These are phyloP conservation scores for Pterois miles DNA, from an alignment of 2,797 vertebrate species.

Conservation along the genomic window DNA sequence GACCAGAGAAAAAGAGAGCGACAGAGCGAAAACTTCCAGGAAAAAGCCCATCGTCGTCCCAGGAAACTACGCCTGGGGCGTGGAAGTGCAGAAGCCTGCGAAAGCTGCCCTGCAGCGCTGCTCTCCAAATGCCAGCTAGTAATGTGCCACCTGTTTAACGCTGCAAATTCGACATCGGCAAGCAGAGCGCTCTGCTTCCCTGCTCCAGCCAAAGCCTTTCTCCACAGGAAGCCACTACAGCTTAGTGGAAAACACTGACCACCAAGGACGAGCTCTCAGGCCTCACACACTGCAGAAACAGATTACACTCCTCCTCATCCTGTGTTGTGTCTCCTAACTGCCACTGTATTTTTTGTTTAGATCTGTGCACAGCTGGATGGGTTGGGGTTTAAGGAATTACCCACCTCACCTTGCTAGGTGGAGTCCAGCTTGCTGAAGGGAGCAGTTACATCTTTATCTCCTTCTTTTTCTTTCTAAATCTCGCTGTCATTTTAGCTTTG, in stretches of 20 bases:
- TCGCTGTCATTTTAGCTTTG: conserved; percentile 12
- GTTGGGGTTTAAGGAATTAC: conserved; percentile 30
- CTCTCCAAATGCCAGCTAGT: conserved; percentile 51
- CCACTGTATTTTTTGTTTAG: not conserved
- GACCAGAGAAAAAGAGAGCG: not conserved
- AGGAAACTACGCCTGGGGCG: conserved; percentile 42
- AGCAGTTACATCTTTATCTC: conserved; percentile 17
- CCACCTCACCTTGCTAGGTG: conserved; percentile 34
- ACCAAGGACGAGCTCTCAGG: conserved; percentile 29
- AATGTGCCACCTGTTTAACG: conserved; percentile 63
- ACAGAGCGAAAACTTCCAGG: conserved; percentile 18
- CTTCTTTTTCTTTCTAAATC: not conserved
- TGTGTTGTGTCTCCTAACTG: not conserved
- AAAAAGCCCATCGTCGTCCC: conserved; percentile 34
- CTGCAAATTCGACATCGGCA: conserved; percentile 36
- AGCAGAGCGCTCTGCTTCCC: conserved; percentile 11
- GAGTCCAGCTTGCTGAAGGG: conserved; percentile 17
- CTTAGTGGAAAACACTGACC: conserved; percentile 27
- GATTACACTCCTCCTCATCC: not conserved
- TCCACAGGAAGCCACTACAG: conserved; percentile 33
- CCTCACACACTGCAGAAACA: conserved; percentile 28
- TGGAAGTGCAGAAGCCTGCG: conserved; percentile 25
- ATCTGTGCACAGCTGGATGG: conserved; percentile 31
- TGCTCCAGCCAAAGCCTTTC: conserved; percentile 34
- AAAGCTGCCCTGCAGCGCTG: conserved; percentile 54